phyloP scores from a whole-genome alignment of 2,888 invertebrate genomes.

The Steromphala cineraria region DNA sequence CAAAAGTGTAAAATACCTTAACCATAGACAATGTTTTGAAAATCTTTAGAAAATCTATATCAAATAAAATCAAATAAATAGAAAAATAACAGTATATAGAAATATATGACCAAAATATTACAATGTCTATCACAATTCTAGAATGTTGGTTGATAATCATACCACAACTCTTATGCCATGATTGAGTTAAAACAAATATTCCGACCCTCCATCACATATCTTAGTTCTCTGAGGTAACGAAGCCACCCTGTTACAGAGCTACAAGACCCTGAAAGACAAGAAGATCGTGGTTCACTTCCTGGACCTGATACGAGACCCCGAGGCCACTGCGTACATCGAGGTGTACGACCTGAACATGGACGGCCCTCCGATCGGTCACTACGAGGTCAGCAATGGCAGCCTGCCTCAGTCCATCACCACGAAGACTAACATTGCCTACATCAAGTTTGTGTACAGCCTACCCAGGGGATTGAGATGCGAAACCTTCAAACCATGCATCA shows the following conservation, averaged over 20 bases:
- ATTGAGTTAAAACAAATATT: no score
- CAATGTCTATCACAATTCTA: no score
- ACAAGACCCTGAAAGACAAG: slow-evolving; percentile 79
- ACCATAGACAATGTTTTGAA: no score
- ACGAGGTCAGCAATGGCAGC: slow-evolving; percentile 88
- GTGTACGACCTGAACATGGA: slow-evolving; percentile 58
- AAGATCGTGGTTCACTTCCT: slow-evolving; percentile 90
- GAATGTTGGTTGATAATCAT: no score
- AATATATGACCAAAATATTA: no score
- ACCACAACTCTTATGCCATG: no score
- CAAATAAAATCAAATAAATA: no score
- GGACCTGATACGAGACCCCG: slow-evolving; percentile 82
- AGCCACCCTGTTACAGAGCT: slow-evolving; percentile 43
- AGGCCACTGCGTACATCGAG: slow-evolving; percentile 79
- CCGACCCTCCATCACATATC: no score
- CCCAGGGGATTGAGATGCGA: slow-evolving; percentile 36
- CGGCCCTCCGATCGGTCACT: slow-evolving; percentile 83
- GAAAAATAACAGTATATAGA: no score
- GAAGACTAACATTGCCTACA: slow-evolving; percentile 85
- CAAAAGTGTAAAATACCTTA: no score
- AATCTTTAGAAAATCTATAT: no score
- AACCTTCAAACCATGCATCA: slow-evolving; percentile 54
- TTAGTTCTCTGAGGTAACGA: background rate
- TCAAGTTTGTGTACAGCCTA: slow-evolving; percentile 72
- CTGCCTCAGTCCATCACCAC: slow-evolving; percentile 87